Conservation (phyloP, 2,113 vertebrate genomes). For the Lampris megalopsis region DNA sequence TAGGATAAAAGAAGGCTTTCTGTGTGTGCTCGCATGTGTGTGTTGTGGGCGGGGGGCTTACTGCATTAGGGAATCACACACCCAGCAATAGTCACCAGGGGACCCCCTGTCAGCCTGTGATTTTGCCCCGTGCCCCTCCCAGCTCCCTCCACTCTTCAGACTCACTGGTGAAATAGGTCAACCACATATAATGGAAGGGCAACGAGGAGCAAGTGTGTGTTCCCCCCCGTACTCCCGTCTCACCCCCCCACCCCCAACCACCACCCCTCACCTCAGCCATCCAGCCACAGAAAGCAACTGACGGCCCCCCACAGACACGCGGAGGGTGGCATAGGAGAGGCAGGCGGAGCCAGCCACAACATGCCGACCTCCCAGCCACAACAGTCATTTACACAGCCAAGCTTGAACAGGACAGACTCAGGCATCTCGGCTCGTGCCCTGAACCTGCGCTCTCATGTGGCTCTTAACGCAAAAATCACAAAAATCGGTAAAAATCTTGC, state of each 20-base stretch:
- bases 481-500: no score
- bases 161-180: conserved; percentile 93
- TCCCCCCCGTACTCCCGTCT: conserved; percentile 1
- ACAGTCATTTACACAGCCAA: conserved; percentile 70
- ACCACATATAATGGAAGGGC: conserved; percentile 93
- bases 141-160: conserved; percentile 46
- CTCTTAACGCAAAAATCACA: no score
- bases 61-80: conserved; percentile 77
- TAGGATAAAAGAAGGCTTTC: conserved; percentile 25
- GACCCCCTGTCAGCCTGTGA: conserved; percentile 78
- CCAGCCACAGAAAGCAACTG: conserved; percentile 43
- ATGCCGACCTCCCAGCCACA: conserved; percentile 75
- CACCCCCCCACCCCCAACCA: conserved; percentile 7
- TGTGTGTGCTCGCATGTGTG: conserved; percentile 1
- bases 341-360: conserved; percentile 77
- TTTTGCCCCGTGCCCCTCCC: conserved; percentile 71
- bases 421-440: conserved; percentile 4
- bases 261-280: conserved; percentile 41
- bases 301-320: conserved; percentile 53
- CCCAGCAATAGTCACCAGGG: conserved; percentile 71
- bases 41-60: conserved; percentile 21
- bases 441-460: conserved; percentile 28
- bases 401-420: conserved; percentile 60
- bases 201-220: conserved; percentile 82
- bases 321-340: conserved; percentile 47